These are phyloP conservation scores for Argya squamiceps DNA, from an alignment of 2,797 vertebrate species.

Conservation along the genomic window DNA sequence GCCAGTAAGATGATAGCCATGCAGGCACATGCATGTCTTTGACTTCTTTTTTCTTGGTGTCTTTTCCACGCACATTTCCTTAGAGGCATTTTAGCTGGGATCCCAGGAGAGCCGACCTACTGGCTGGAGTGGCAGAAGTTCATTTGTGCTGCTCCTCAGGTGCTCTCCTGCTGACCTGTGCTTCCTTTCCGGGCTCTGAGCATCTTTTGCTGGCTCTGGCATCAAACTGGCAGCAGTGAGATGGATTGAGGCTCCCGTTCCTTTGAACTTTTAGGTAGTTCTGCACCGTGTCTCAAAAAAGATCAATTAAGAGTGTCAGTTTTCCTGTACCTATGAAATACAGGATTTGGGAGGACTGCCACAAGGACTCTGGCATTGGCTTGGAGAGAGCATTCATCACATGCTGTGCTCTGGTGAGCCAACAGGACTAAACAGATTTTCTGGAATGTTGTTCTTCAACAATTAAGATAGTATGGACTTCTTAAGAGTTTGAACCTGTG, in stretches of 20 bases:
- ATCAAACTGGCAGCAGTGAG: not conserved
- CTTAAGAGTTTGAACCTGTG: not conserved
- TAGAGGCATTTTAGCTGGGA: not conserved
- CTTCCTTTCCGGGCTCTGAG: not conserved
- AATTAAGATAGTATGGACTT: not conserved
- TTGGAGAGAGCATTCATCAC: not conserved
- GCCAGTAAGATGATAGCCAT: not conserved
- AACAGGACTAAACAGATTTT: not conserved
- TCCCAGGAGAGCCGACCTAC: rapidly evolving
- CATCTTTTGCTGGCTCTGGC: not conserved
- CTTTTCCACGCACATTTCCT: rapidly evolving
- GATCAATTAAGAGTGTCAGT: not conserved
- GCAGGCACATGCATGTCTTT: not conserved
- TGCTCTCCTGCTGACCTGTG: not conserved
- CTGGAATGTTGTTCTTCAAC: not conserved
- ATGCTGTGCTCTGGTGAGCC: not conserved
- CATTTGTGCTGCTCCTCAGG: not conserved
- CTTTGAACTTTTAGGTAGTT: not conserved
- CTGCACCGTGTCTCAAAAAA: not conserved
- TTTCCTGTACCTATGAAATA: not conserved
- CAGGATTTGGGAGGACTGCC: rapidly evolving
- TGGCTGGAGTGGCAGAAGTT: not conserved
- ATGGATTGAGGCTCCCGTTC: not conserved
- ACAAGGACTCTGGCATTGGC: not conserved
- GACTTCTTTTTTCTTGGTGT: not conserved